Evolutionary conservation across 2,888 invertebrate genomes (phyloP).

Genomic region (Ormyrus labotus): DNA sequence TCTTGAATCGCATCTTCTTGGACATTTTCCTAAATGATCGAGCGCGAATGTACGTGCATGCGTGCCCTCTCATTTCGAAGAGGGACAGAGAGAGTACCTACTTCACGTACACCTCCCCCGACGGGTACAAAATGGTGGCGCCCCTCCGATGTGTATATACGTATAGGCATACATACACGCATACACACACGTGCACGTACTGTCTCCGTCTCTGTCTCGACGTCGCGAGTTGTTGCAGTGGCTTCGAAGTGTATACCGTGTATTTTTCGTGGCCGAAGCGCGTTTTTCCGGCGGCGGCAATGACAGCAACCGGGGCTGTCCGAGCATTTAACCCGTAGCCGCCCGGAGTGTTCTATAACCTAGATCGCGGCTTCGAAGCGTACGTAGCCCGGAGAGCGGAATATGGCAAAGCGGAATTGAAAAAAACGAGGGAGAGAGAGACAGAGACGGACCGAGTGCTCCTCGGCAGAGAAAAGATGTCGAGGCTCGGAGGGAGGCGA

Average conservation of each 20-base stretch:
- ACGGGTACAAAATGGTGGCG: conserved; percentile 77
- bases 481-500: background rate
- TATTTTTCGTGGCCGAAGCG: conserved; percentile 31
- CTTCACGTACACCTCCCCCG: conserved; percentile 75
- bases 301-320: background rate
- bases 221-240: background rate
- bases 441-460: conserved; percentile 10
- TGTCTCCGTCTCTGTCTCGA: conserved; percentile 19
- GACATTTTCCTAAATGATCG: background rate
- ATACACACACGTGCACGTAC: conserved; percentile 1
- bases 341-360: conserved; percentile 8
- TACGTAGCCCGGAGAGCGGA: conserved; percentile 8
- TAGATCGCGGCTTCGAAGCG: conserved; percentile 13
- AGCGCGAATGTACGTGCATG: conserved; percentile 51
- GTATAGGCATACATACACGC: conserved; percentile 16
- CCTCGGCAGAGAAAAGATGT: background rate
- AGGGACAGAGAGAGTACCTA: conserved; percentile 65
- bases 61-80: conserved; percentile 67
- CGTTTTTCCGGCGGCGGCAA: conserved; percentile 11
- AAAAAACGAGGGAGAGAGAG: conserved; percentile 23
- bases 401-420: background rate
- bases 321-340: too few relatives aligned
- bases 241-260: background rate
- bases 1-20: background rate
- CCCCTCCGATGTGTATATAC: conserved; percentile 62